Percentiles rank a stretch among this genome's conserved stretches.
Conservation (phyloP, 2,888 invertebrate genomes). For the Rapana venosa region DNA sequence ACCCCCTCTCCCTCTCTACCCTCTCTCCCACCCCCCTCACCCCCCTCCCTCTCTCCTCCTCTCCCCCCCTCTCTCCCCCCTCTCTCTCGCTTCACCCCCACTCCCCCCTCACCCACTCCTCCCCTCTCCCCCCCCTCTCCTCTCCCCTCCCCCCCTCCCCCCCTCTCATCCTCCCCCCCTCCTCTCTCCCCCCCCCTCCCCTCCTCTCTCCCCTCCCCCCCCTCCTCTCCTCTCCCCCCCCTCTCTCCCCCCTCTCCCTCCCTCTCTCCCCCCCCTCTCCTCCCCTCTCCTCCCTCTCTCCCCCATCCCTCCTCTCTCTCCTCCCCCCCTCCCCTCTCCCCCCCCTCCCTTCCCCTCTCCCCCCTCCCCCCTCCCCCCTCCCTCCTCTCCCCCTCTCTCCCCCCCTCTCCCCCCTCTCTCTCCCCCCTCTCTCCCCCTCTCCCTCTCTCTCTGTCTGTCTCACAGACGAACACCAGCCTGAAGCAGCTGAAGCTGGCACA, state of each 20-base stretch:
- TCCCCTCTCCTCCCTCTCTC: not conserved
- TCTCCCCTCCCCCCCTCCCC: not conserved
- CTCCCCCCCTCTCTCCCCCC: not conserved
- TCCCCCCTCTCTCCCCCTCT: not conserved
- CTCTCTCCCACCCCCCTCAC: too few relatives aligned
- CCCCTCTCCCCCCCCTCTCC: not conserved
- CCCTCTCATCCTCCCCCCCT: not conserved
- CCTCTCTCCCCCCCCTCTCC: not conserved
- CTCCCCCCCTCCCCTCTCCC: not conserved
- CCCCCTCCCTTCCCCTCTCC: too few relatives aligned
- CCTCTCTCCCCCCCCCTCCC: not conserved
- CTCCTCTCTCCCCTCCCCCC: not conserved
- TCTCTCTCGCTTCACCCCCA: not conserved
- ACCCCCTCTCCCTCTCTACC: too few relatives aligned
- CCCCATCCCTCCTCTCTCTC: not conserved
- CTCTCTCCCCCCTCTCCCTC: not conserved
- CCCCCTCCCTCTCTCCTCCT: not conserved
- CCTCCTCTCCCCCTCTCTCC: too few relatives aligned
- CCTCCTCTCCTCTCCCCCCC: not conserved
- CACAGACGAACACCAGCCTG: constrained; percentile 65
- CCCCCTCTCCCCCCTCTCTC: too few relatives aligned
- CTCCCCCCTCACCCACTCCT: not conserved
- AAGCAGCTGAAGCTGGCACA: constrained; percentile 63
- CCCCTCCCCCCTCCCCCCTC: too few relatives aligned
- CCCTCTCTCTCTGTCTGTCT: not conserved